Conservation (phyloP, 2,888 invertebrate species). For the Drosophila acutilabella region DNA sequence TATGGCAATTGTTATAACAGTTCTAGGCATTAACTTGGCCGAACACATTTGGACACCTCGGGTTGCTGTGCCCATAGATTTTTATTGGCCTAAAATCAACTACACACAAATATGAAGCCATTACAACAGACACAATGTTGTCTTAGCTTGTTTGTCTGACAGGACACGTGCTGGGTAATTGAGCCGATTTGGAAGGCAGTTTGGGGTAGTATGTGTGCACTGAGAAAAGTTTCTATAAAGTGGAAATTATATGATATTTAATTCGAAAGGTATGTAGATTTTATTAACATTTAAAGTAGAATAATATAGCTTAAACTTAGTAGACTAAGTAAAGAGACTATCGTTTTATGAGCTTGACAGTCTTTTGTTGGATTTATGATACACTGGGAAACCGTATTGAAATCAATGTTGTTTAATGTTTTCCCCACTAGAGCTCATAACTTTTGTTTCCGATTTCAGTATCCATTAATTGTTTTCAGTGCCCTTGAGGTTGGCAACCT, state of each 20-base stretch:
- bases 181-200: slow-evolving; percentile 29
- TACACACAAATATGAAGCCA: slow-evolving; percentile 57
- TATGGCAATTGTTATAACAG: slow-evolving; percentile 35
- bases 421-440: too few species aligned
- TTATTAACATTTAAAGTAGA: not conserved
- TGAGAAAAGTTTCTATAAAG: too few species aligned
- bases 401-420: too few species aligned
- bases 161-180: slow-evolving; percentile 59
- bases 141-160: slow-evolving; percentile 35
- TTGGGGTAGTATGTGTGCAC: not conserved
- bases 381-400: too few species aligned
- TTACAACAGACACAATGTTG: slow-evolving; percentile 55
- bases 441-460: too few species aligned
- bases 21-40: slow-evolving; percentile 17
- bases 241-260: too few species aligned
- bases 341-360: too few species aligned
- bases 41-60: slow-evolving; percentile 29
- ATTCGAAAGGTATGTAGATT: not conserved
- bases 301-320: too few species aligned
- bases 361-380: too few species aligned
- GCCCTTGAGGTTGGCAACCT: slow-evolving; percentile 40
- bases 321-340: too few species aligned
- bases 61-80: slow-evolving; percentile 36
- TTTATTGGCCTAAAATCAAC: slow-evolving; percentile 53
- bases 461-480: too few species aligned